These are phyloP conservation scores for Diaperis boleti DNA, from an alignment of 2,888 invertebrate species.

Conservation along the genomic window DNA sequence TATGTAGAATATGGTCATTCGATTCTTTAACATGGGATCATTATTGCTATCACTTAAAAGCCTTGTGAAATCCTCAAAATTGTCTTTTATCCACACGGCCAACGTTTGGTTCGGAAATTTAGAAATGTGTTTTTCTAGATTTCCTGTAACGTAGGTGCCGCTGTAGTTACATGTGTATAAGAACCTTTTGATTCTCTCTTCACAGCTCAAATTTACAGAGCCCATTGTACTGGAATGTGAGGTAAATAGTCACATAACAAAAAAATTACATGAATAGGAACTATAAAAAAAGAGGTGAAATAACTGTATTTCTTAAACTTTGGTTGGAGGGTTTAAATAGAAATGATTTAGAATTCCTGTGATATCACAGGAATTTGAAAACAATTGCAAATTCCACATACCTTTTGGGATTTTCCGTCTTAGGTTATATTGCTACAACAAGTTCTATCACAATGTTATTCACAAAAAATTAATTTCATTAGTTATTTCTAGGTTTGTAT, in stretches of 20 bases:
- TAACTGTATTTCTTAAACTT: too few species aligned
- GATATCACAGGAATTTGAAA: not conserved
- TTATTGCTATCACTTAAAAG: conserved; percentile 50
- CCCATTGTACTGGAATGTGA: conserved; percentile 13
- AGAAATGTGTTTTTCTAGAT: conserved; percentile 52
- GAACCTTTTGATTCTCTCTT: conserved; percentile 54
- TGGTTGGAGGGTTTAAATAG: not conserved
- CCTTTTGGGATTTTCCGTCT: not conserved
- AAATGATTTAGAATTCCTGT: not conserved
- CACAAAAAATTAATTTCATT: too few species aligned
- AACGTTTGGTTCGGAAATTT: not conserved
- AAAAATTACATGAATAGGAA: too few species aligned
- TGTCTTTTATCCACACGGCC: conserved; percentile 20
- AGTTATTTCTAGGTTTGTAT: too few species aligned
- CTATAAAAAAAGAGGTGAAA: too few species aligned
- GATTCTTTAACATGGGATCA: conserved; percentile 51
- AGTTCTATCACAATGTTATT: too few species aligned
- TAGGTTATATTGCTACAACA: not conserved
- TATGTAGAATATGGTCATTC: conserved; percentile 54
- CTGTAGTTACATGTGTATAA: conserved; percentile 54
- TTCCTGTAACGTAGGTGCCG: conserved; percentile 55
- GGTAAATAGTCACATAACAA: not conserved
- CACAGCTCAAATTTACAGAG: not conserved
- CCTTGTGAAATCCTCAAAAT: conserved; percentile 47
- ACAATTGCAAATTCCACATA: not conserved